Conservation (phyloP, 2,113 vertebrate species). For the rabbit (Oryctolagus cuniculus) region mOryCun1.1 NC_091432.1:116386501-116387000, state of each 20-base stretch:
- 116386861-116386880: not conserved
- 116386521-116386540: not conserved
- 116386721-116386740: not conserved
- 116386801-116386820: not conserved
- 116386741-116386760: not conserved
- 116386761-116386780: not conserved
- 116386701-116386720: not conserved
- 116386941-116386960: not conserved
- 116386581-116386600: not conserved
- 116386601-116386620: not conserved
- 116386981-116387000: not conserved
- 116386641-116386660: not conserved
- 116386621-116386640: not conserved
- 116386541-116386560: not conserved
- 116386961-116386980: not conserved
- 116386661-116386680: not conserved
- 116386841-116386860: not conserved
- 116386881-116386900: not conserved
- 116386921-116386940: not conserved
- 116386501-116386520: not conserved
- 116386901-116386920: not conserved
- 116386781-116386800: not conserved
- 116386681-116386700: not conserved
- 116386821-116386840: not conserved
- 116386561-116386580: not conserved